Evolutionary conservation across 2,113 vertebrate species (phyloP).

Genomic region (Chiloscyllium plagiosum): DNA sequence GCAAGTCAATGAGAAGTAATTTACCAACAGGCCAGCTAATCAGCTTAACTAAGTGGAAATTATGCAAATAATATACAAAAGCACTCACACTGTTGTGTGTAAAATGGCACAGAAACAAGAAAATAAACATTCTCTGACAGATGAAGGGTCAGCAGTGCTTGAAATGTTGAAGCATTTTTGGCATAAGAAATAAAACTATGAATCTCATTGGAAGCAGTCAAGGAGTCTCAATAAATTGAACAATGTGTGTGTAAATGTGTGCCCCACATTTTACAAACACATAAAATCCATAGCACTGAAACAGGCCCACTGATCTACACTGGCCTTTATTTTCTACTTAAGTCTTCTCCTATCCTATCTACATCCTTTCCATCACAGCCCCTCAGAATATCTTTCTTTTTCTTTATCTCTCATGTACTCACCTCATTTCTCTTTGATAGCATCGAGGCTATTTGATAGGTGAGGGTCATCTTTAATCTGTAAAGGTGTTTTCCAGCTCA

Average conservation of each 20-base stretch:
- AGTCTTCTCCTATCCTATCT: neutral
- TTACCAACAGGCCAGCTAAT: neutral
- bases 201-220: neutral
- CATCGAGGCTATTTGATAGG: too few relatives aligned
- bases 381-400: neutral
- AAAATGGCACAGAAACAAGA: neutral
- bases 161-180: neutral
- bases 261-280: neutral
- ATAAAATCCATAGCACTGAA: neutral
- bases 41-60: conserved; percentile 27
- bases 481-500: too few relatives aligned
- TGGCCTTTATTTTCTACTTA: neutral
- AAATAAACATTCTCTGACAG: neutral
- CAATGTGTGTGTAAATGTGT: neutral
- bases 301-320: neutral
- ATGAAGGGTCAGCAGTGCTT: neutral
- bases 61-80: conserved; percentile 14
- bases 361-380: neutral
- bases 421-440: too few relatives aligned
- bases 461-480: too few relatives aligned
- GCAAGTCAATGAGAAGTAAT: neutral
- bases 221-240: neutral
- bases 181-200: neutral
- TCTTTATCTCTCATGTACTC: too few relatives aligned
- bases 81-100: neutral